Percentiles rank a stretch among this genome's conserved stretches.
phyloP scores from a whole-genome alignment of 2,113 vertebrate species.

The Ammospiza nelsoni region DNA sequence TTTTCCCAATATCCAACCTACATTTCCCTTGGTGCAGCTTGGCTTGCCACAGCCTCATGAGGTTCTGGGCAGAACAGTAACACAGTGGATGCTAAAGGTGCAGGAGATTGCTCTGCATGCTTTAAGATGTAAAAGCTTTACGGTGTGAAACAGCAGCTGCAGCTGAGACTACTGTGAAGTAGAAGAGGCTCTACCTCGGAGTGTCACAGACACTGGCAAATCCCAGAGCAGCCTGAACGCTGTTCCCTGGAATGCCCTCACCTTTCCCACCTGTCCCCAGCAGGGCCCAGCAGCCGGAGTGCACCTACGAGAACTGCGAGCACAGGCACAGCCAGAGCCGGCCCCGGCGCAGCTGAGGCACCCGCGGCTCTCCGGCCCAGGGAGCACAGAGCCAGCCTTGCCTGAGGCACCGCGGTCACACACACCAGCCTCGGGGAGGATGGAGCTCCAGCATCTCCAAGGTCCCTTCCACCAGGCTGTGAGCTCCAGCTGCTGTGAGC shows the following conservation, averaged over 20 bases:
- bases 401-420: not conserved
- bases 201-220: fast-evolving
- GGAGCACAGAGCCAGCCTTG: fast-evolving
- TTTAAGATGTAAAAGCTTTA: not conserved
- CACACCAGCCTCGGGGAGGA: not conserved
- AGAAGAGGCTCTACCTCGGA: fast-evolving
- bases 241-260: not conserved
- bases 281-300: conserved; percentile 72
- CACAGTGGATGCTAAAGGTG: not conserved
- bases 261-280: not conserved
- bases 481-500: not conserved
- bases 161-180: not conserved
- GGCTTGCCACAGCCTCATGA: not conserved
- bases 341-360: not conserved
- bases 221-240: not conserved
- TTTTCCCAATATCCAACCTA: not conserved
- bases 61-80: not conserved
- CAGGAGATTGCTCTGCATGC: not conserved
- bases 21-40: not conserved
- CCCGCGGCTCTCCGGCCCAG: not conserved
- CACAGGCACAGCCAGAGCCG: not conserved
- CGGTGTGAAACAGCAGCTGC: not conserved
- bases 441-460: not conserved
- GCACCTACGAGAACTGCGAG: conserved; percentile 75
- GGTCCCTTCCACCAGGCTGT: not conserved